A percentile compares a stretch with the other conserved stretches of the same genome.
Evolutionary conservation across 1,140 invertebrate genomes (phyloP).

Genomic region (Zaprionus taronus): DNA sequence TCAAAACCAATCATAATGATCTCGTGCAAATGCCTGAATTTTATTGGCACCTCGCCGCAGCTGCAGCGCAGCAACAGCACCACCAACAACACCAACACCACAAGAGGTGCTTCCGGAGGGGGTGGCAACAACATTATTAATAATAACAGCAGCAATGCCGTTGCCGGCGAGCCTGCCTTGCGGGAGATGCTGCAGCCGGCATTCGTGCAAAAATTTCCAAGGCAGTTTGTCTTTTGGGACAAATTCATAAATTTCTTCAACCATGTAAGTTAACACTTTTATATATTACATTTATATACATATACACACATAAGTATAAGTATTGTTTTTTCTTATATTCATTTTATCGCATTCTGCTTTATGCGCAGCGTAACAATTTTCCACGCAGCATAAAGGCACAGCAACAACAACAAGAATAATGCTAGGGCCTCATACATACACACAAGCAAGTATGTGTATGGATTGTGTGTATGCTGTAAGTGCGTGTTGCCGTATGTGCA

Average conservation of each 20-base stretch:
- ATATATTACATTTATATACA: slow-evolving; percentile 1
- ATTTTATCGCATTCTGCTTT: slow-evolving; percentile 47
- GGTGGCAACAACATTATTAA: slow-evolving; percentile 22
- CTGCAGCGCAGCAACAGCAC: slow-evolving; percentile 50
- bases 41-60: slow-evolving; percentile 57
- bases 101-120: slow-evolving; percentile 8
- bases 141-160: slow-evolving; percentile 19
- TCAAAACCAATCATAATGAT: slow-evolving; percentile 62
- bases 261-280: slow-evolving; percentile 59
- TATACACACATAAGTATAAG: slow-evolving; percentile 12
- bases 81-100: slow-evolving; percentile 29
- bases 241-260: slow-evolving; percentile 71
- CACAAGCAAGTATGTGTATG: slow-evolving; percentile 11
- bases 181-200: slow-evolving; percentile 43
- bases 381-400: slow-evolving; percentile 44
- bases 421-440: slow-evolving; percentile 34
- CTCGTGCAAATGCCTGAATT: slow-evolving; percentile 78
- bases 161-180: slow-evolving; percentile 22
- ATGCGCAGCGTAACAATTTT: slow-evolving; percentile 57
- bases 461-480: slow-evolving; percentile 17
- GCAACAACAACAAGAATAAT: slow-evolving; percentile 31
- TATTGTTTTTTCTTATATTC: slow-evolving; percentile 33
- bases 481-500: background rate
- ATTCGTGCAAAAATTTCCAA: slow-evolving; percentile 59
- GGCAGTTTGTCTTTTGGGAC: slow-evolving; percentile 52